Evolutionary conservation across 2,888 invertebrate genomes (phyloP).

Genomic region (Tineola bisselliella): DNA sequence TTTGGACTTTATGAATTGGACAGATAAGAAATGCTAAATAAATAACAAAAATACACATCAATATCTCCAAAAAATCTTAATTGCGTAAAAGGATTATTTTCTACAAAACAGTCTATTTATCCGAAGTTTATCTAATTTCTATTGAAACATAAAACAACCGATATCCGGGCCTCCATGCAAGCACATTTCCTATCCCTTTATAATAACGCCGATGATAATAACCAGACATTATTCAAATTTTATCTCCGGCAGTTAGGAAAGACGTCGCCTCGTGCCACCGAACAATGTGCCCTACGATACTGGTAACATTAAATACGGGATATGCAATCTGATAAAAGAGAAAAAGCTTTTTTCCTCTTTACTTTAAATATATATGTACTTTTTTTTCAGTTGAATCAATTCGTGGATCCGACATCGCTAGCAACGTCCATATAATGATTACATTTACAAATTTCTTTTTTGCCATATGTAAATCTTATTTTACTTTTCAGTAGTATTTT

Average conservation of each 20-base stretch:
- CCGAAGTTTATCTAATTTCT: conserved; percentile 25
- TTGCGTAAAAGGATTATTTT: background rate
- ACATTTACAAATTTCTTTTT: too few relatives aligned
- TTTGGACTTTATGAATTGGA: too few relatives aligned
- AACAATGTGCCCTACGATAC: background rate
- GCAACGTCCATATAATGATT: too few relatives aligned
- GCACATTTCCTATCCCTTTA: conserved; percentile 27
- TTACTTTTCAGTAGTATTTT: too few relatives aligned
- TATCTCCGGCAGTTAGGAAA: conserved; percentile 19
- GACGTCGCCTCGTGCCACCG: conserved; percentile 5
- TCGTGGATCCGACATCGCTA: too few relatives aligned
- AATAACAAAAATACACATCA: too few relatives aligned
- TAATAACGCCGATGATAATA: conserved; percentile 23
- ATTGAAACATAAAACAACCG: conserved; percentile 33
- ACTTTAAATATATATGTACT: background rate
- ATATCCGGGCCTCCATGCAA: conserved; percentile 35
- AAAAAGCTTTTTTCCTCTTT: background rate
- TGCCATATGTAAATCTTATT: too few relatives aligned
- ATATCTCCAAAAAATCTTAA: too few relatives aligned
- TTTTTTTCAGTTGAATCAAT: too few relatives aligned
- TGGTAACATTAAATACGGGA: background rate
- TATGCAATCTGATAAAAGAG: background rate
- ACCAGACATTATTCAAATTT: conserved; percentile 29
- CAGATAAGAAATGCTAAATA: too few relatives aligned
- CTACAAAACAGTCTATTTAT: background rate